Conservation (phyloP, 1,140 invertebrate species). For the Drosophila novamexicana region DNA sequence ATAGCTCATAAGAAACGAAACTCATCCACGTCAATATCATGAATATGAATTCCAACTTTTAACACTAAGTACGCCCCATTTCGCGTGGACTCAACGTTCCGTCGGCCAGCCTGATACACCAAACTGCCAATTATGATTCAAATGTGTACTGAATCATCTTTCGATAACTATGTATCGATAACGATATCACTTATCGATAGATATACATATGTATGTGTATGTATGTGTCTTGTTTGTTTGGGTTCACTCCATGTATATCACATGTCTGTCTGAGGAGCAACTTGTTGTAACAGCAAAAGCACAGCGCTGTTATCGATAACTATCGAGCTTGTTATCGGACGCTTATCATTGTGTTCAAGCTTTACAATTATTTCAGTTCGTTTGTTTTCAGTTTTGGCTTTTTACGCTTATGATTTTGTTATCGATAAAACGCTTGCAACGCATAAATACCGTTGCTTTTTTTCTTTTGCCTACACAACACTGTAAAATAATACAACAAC, state of each 20-base stretch:
- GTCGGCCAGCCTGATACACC: conserved; percentile 7
- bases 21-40: neutral
- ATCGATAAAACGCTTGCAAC: conserved; percentile 35
- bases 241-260: conserved; percentile 21
- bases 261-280: conserved; percentile 5
- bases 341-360: conserved; percentile 16
- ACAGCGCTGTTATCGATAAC: conserved; percentile 2
- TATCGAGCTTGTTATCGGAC: conserved; percentile 17
- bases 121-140: neutral
- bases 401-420: conserved; percentile 22
- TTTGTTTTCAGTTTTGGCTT: conserved; percentile 15
- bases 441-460: conserved; percentile 28
- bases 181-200: neutral
- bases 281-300: neutral
- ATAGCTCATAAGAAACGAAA: neutral
- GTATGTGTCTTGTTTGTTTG: conserved; percentile 31
- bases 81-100: neutral
- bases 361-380: conserved; percentile 1
- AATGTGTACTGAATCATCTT: neutral
- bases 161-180: neutral
- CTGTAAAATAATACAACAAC: conserved; percentile 20
- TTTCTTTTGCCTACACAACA: conserved; percentile 21
- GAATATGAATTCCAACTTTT: neutral
- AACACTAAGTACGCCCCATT: neutral
- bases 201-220: conserved; percentile 28